Evolutionary conservation across 2,888 invertebrate species (phyloP), one percentile per base, ranked within the genome.

Genomic region (Platynereis dumerilii): DNA sequence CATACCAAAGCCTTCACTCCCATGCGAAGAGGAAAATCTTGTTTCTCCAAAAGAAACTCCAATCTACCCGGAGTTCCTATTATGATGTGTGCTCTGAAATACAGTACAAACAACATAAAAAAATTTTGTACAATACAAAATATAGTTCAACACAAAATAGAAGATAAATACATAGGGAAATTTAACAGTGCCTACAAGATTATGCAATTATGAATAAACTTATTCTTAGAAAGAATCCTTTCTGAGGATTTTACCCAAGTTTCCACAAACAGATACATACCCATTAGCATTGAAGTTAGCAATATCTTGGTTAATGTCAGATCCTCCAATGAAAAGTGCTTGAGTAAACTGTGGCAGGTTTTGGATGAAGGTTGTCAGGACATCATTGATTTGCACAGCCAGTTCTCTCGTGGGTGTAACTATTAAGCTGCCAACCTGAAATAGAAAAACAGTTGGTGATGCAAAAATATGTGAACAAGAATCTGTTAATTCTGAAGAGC

Each of bases 401-500:
- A 99, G 85, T 85, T 99, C 99, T 77, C 98, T 87, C 0, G 98
- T 98, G 0, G 99, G 99, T 0, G 96, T 95, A 75, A 99, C 89
- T 58, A 99, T 89, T 17, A 99, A 86, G 0, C 92, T 93, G 44
- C 94, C 95, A 62, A 97, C 88, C 85, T 86, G 73, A 24, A 68
- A 65, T 58, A 42, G 53, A 3, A 34, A 12, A 48, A n/a, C n/a
- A n/a, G n/a, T n/a, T n/a, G n/a, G n/a, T n/a, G n/a, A n/a, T n/a
- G n/a, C n/a, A n/a, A n/a, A n/a, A n/a, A n/a, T n/a, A n/a, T n/a
- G n/a, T n/a, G n/a, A n/a, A n/a, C n/a, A n/a, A n/a, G n/a, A n/a
- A n/a, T n/a, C n/a, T n/a, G n/a, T n/a, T n/a, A n/a, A n/a, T n/a
- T n/a, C n/a, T n/a, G n/a, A n/a, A n/a, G n/a, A n/a, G n/a, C n/a